These are phyloP conservation scores for Chaenocephalus aceratus DNA, from an alignment of 2,113 vertebrate species.

Conservation along the genomic window DNA sequence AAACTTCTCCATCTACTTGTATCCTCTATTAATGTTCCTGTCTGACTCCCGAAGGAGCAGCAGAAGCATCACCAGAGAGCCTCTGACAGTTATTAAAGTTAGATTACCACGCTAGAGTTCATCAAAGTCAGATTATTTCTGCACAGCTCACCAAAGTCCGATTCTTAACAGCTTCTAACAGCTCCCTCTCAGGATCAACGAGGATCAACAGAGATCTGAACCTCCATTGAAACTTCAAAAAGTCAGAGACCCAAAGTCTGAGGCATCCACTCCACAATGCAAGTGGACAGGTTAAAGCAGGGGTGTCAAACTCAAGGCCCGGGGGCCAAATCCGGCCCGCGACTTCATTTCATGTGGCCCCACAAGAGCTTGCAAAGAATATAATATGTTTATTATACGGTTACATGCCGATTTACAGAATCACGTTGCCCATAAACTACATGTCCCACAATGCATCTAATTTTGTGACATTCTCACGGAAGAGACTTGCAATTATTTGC, in stretches of 20 bases:
- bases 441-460: too few relatives aligned
- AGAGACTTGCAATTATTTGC: too few relatives aligned
- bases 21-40: constrained; percentile 15
- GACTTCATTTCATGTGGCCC: too few relatives aligned
- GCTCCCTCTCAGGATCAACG: constrained; percentile 34
- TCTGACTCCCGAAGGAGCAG: constrained; percentile 23
- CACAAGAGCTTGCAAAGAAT: too few relatives aligned
- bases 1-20: constrained; percentile 9
- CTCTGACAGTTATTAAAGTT: constrained; percentile 48
- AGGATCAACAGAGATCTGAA: constrained; percentile 35
- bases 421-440: too few relatives aligned
- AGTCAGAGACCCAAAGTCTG: constrained; percentile 16
- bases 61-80: constrained; percentile 2
- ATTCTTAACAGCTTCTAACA: constrained; percentile 48
- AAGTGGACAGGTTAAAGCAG: neutral
- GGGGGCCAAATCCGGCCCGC: too few relatives aligned
- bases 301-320: too few relatives aligned
- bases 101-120: constrained; percentile 16
- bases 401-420: too few relatives aligned
- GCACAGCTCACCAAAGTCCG: constrained; percentile 38
- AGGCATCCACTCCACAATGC: constrained; percentile 13
- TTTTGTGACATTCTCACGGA: too few relatives aligned
- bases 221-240: constrained; percentile 41
- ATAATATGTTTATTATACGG: too few relatives aligned
- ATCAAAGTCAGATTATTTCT: constrained; percentile 59